These are phyloP conservation scores for Drosophila imparisetae DNA, from an alignment of 2,888 invertebrate species.

Conservation along the genomic window DNA sequence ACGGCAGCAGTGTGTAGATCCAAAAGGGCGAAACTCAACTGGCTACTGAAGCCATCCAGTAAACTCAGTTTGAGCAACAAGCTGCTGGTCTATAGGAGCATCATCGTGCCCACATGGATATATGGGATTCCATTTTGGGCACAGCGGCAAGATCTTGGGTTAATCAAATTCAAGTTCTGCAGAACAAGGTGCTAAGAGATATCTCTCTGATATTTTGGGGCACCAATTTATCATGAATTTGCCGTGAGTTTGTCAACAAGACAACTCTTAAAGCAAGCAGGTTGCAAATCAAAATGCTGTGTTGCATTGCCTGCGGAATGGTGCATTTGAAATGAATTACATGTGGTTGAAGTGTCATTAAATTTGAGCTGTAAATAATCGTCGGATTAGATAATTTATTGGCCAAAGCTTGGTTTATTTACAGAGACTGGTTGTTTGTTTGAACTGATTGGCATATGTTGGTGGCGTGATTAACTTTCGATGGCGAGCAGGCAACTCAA, in stretches of 20 bases:
- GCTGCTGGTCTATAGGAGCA: too few relatives aligned
- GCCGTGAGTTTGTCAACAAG: not conserved
- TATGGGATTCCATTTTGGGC: too few relatives aligned
- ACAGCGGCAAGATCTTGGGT: too few relatives aligned
- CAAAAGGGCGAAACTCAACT: too few relatives aligned
- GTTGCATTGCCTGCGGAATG: not conserved
- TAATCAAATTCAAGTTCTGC: too few relatives aligned
- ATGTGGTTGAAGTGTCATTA: conserved; percentile 23
- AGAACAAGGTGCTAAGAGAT: too few relatives aligned
- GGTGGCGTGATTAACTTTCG: conserved; percentile 52
- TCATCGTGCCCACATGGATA: too few relatives aligned
- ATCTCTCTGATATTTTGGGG: too few relatives aligned
- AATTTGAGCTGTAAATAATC: conserved; percentile 7
- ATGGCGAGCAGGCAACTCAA: conserved; percentile 38
- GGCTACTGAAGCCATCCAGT: too few relatives aligned
- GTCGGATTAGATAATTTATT: conserved; percentile 28
- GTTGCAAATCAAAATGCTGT: not conserved
- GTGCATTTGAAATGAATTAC: conserved; percentile 12
- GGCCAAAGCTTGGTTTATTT: conserved; percentile 2
- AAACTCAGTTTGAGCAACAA: too few relatives aligned
- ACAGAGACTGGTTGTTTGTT: conserved; percentile 1
- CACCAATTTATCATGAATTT: not conserved
- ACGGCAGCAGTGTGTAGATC: too few relatives aligned
- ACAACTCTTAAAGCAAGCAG: not conserved
- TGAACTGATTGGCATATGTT: conserved; percentile 62